phyloP scores from a whole-genome alignment of 2,888 invertebrate species.

The Morpho achilles region DNA sequence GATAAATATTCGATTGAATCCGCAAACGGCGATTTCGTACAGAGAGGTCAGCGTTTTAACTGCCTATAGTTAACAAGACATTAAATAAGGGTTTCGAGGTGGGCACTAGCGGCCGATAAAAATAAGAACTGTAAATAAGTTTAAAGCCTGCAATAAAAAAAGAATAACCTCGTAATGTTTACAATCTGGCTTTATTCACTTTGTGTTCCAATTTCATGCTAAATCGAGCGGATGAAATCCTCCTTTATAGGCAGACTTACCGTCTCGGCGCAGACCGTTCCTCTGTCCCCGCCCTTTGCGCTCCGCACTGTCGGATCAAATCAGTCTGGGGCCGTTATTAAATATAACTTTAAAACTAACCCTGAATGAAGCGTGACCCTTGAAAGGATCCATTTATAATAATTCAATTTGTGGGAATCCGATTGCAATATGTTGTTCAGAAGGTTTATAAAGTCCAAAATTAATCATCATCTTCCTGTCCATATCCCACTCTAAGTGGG shows the following conservation, averaged over 20 bases:
- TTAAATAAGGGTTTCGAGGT: slow-evolving; percentile 65
- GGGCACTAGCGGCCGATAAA: slow-evolving; percentile 68
- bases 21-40: slow-evolving; percentile 51
- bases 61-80: slow-evolving; percentile 71
- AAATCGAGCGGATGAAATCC: slow-evolving; percentile 77
- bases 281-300: slow-evolving; percentile 29
- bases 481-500: too few species aligned
- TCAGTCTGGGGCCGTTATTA: slow-evolving; percentile 50
- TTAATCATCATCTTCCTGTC: too few species aligned
- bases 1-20: slow-evolving; percentile 70
- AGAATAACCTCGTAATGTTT: slow-evolving; percentile 76
- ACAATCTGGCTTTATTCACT: slow-evolving; percentile 80
- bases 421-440: slow-evolving; percentile 30
- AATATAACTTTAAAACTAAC: slow-evolving; percentile 62
- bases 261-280: slow-evolving; percentile 55
- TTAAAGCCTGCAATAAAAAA: slow-evolving; percentile 70
- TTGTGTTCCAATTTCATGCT: slow-evolving; percentile 80
- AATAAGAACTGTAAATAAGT: slow-evolving; percentile 72
- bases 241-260: slow-evolving; percentile 74
- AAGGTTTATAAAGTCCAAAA: too few species aligned
- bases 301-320: slow-evolving; percentile 27
- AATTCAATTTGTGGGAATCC: slow-evolving; percentile 57
- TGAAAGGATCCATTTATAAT: slow-evolving; percentile 61
- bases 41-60: slow-evolving; percentile 68
- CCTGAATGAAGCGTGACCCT: slow-evolving; percentile 58